Evolutionary conservation across 2,113 vertebrate genomes (phyloP).

Genomic region (Paradisaea rubra): DNA sequence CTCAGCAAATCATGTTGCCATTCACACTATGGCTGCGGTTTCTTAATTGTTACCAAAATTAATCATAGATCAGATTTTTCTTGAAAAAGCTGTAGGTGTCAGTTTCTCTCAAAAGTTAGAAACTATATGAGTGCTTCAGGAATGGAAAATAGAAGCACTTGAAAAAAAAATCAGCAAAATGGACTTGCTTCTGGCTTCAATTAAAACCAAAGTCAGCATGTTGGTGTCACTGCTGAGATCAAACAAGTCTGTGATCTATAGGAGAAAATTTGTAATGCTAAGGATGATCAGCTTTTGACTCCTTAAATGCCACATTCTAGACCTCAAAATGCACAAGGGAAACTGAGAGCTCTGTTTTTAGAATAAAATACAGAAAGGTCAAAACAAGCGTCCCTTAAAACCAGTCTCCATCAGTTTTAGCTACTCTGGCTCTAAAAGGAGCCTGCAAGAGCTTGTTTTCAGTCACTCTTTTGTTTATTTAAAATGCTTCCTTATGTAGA

Average conservation of each 20-base stretch:
- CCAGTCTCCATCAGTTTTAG: neutral
- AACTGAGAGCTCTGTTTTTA: neutral
- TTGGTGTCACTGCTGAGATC: neutral
- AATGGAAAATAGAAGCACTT: neutral
- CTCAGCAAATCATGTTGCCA: neutral
- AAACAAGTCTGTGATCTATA: neutral
- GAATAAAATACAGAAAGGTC: neutral
- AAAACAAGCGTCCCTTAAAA: neutral
- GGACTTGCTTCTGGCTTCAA: neutral
- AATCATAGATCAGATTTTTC: neutral
- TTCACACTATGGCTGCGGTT: neutral
- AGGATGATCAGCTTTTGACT: neutral
- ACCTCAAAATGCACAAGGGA: neutral
- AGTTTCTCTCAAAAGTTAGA: neutral
- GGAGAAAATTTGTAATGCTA: neutral
- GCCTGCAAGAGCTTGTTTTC: neutral
- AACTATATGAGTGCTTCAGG: neutral
- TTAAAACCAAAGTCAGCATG: neutral
- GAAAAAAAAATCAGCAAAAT: neutral
- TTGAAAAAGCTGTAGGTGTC: neutral
- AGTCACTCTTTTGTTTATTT: neutral
- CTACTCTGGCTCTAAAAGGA: neutral
- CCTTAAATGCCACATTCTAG: neutral
- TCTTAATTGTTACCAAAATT: neutral
- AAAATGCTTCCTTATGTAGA: neutral